Conservation (phyloP, 2,888 invertebrate genomes). For the Syritta pipiens region DNA sequence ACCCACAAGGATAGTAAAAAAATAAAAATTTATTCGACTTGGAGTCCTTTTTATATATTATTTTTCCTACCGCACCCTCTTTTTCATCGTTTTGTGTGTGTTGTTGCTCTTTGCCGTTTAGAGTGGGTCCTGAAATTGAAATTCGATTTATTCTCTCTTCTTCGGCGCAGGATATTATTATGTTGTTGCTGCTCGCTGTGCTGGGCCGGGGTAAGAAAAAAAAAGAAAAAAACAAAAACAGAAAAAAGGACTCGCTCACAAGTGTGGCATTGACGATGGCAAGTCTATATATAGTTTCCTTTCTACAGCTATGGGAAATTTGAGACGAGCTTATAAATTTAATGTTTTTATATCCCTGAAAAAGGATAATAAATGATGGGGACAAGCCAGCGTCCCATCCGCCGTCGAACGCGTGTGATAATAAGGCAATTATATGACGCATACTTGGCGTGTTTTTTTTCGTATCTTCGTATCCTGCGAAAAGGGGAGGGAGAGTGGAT, state of each 20-base stretch:
- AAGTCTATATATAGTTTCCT: conserved; percentile 25
- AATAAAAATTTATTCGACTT: conserved; percentile 17
- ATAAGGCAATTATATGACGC: conserved; percentile 61
- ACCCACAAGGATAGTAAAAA: conserved; percentile 23
- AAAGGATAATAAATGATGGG: conserved; percentile 29
- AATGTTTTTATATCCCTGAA: conserved; percentile 42
- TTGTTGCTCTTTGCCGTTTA: not conserved
- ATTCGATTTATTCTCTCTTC: conserved; percentile 43
- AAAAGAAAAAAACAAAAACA: too few relatives aligned
- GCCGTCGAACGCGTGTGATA: conserved; percentile 28
- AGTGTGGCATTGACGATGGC: not conserved
- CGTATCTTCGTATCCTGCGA: not conserved
- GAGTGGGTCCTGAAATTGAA: conserved; percentile 25
- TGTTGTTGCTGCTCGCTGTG: not conserved
- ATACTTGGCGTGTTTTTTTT: conserved; percentile 2
- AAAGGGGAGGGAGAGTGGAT: not conserved
- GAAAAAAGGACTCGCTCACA: too few relatives aligned
- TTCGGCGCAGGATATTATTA: not conserved
- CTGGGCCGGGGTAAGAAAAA: not conserved
- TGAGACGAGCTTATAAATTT: conserved; percentile 53
- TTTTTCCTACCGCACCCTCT: not conserved
- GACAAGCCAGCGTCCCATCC: conserved; percentile 6
- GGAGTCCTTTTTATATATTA: not conserved
- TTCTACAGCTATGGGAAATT: conserved; percentile 31
- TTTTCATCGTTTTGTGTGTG: not conserved